These are phyloP conservation scores for Euthynnus affinis DNA, from an alignment of 2,797 vertebrate species.

Conservation along the genomic window DNA sequence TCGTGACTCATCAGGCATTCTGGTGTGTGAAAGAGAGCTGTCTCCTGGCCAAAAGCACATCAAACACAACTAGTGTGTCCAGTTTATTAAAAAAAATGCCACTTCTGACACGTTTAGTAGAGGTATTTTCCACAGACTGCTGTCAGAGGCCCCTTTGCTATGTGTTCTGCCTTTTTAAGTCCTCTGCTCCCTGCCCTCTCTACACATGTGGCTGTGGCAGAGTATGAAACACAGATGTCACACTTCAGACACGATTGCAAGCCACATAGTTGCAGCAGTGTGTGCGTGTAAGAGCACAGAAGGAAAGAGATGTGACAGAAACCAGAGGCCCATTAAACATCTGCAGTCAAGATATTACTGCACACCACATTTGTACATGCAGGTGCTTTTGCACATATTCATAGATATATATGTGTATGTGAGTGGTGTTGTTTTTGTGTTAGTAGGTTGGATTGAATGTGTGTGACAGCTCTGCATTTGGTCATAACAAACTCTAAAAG, in stretches of 20 bases:
- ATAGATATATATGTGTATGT: constrained; percentile 2
- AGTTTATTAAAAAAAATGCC: background rate
- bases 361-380: constrained; percentile 11
- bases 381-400: constrained; percentile 1
- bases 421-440: constrained; percentile 11
- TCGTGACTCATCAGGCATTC: constrained; percentile 45
- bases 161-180: constrained; percentile 11
- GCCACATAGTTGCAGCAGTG: constrained; percentile 27
- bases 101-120: background rate
- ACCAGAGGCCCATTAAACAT: constrained; percentile 41
- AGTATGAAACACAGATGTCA: constrained; percentile 55
- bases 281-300: background rate
- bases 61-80: background rate
- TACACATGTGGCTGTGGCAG: constrained; percentile 7
- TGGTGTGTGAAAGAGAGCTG: constrained; percentile 36
- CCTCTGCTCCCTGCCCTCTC: background rate
- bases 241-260: background rate
- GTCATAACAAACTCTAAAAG: background rate
- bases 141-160: constrained; percentile 1
- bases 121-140: constrained; percentile 4
- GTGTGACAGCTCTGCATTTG: background rate
- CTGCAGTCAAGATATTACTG: constrained; percentile 43
- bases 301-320: constrained; percentile 17
- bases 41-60: constrained; percentile 20
- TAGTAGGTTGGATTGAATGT: background rate